A percentile compares a stretch with the other conserved stretches of the same genome.
Conservation (phyloP, 2,797 vertebrate genomes). For the Sparidentex hasta region DNA sequence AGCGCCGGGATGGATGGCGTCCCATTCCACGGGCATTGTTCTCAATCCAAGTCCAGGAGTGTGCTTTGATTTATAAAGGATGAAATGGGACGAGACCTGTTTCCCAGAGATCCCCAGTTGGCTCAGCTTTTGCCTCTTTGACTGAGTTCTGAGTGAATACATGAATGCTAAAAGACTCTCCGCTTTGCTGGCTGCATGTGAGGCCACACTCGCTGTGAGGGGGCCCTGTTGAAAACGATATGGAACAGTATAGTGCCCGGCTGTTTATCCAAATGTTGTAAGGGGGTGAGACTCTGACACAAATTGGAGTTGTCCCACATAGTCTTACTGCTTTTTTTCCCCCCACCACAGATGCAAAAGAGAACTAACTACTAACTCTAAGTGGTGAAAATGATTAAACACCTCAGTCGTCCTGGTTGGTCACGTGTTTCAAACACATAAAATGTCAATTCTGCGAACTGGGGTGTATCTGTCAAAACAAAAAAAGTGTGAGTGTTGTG, state of each 20-base stretch:
- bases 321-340: not conserved
- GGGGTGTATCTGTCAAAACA: too few species aligned
- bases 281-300: slow-evolving; percentile 11
- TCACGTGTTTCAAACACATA: too few species aligned
- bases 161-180: slow-evolving; percentile 75
- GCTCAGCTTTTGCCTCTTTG: slow-evolving; percentile 69
- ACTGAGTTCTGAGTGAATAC: slow-evolving; percentile 80
- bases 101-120: slow-evolving; percentile 71
- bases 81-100: slow-evolving; percentile 76
- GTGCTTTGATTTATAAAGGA: slow-evolving; percentile 80
- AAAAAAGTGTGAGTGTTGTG: too few species aligned
- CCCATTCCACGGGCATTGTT: slow-evolving; percentile 72
- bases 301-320: slow-evolving; percentile 43
- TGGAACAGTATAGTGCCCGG: slow-evolving; percentile 7
- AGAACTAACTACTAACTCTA: not conserved
- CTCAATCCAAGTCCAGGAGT: slow-evolving; percentile 67
- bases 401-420: too few species aligned
- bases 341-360: not conserved
- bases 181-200: slow-evolving; percentile 43
- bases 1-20: slow-evolving; percentile 57
- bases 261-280: slow-evolving; percentile 31
- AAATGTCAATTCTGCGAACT: too few species aligned
- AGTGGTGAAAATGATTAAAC: too few species aligned
- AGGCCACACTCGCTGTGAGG: slow-evolving; percentile 44
- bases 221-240: slow-evolving; percentile 42